phyloP scores from a whole-genome alignment of 2,113 vertebrate species.

The Plestiodon gilberti region DNA sequence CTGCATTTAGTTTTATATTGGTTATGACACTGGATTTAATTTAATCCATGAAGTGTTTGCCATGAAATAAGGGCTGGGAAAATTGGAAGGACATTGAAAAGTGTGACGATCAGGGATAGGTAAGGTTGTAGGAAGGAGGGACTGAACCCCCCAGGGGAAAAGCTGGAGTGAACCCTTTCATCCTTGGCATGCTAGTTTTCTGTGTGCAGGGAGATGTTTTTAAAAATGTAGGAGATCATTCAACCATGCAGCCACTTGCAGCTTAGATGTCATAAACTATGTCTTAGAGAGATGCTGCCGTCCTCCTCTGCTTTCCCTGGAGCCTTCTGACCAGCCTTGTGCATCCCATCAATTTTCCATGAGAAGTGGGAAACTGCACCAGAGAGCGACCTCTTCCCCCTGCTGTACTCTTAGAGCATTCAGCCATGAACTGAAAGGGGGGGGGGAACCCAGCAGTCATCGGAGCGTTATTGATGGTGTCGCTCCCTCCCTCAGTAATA shows the following conservation, averaged over 20 bases:
- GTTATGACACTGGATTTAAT: too few species aligned
- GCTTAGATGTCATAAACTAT: neutral
- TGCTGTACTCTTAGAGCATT: neutral
- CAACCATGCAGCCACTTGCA: neutral
- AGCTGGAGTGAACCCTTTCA: neutral
- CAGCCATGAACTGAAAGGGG: neutral
- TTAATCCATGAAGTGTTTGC: too few species aligned
- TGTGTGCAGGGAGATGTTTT: neutral
- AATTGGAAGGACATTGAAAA: neutral
- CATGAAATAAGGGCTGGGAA: neutral
- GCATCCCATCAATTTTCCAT: rapidly evolving
- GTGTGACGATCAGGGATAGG: neutral
- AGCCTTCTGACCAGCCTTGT: neutral
- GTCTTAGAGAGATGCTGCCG: neutral
- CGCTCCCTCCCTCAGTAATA: neutral
- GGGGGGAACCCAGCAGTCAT: slow-evolving; percentile 7
- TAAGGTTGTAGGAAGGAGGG: neutral
- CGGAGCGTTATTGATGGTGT: slow-evolving; percentile 4
- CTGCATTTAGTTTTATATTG: too few species aligned
- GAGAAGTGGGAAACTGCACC: neutral
- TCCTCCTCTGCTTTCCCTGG: neutral
- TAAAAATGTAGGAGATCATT: too few species aligned
- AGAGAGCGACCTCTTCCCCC: neutral
- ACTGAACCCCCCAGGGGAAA: neutral
- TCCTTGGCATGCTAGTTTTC: neutral